Base-by-base conservation (phyloP, 2,113 vertebrate genomes). In the Semnornis frantzii region DNA sequence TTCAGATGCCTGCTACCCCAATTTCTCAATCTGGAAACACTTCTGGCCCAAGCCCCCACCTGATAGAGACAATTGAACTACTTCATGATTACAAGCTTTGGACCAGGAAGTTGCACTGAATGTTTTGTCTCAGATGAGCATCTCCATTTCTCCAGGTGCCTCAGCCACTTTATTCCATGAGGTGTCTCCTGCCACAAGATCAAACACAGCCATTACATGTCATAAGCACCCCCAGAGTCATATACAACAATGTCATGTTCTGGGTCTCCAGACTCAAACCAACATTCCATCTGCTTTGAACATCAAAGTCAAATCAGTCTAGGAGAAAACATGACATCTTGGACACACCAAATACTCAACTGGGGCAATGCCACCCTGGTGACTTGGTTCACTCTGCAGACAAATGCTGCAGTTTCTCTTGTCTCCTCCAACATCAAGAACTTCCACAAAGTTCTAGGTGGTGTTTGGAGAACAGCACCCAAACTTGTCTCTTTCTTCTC, bases 71-170 rank as follows among this genome's bases (percentile, higher is more conserved):
- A 46, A 18, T 17, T 42, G 57, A 68, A 69, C 57, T 25, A 31
- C 8, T 52, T 25, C 1, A 2, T 1, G 3, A 34, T n/a, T 68
- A 0, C 8, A 76, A 23, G 17, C 33, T 54, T 39, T 66, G 31
- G 20, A 62, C 6, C 33, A 71, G 64, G 13, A 80, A 15, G 33
- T 25, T 68, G 16, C 34, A 68, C 2, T 42, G 34, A 82, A 31
- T 2, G 1, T 44, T 72, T 52, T 33, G n/a, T 52, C n/a, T 68
- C 48, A 58, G 19, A 52, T 24, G 12, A 71, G 20, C 24, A 31
- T 64, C 44, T 42, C 27, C 14, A 18, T 58, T 66, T 72, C 34
- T 13, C n/a, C 34, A 14, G 33, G 63, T 28, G 21, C 33, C 37
- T 62, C 42, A 63, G 34, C 42, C 59, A 81, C n/a, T 7, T 54